Percentiles rank a stretch among this genome's conserved stretches.
Evolutionary conservation across 2,797 vertebrate species (phyloP).

Genomic region (Sylvilagus floridanus): DNA sequence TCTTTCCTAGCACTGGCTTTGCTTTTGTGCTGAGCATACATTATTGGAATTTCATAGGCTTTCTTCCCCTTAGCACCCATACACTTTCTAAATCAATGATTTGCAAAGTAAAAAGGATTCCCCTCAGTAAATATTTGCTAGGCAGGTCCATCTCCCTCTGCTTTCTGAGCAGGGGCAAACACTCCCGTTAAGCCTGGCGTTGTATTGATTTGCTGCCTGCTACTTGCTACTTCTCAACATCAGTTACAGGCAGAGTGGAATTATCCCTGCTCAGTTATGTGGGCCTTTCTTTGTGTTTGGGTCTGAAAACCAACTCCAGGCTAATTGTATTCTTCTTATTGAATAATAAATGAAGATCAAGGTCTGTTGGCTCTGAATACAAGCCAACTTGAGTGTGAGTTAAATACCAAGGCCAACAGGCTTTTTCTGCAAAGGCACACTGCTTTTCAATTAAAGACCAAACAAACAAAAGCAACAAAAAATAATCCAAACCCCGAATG

Average conservation of each 20-base stretch:
- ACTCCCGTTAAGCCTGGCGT: slow-evolving; percentile 65
- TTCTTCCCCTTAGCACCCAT: slow-evolving; percentile 72
- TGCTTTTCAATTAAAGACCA: slow-evolving; percentile 60
- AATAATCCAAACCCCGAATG: background rate
- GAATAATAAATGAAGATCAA: slow-evolving; percentile 81
- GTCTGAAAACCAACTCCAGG: slow-evolving; percentile 77
- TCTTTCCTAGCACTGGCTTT: slow-evolving; percentile 62
- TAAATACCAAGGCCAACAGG: slow-evolving; percentile 71
- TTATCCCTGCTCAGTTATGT: slow-evolving; percentile 68
- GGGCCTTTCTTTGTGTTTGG: slow-evolving; percentile 72
- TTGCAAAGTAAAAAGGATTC: slow-evolving; percentile 70
- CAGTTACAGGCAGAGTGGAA: slow-evolving; percentile 64
- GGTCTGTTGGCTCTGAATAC: slow-evolving; percentile 71
- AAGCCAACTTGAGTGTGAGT: slow-evolving; percentile 73
- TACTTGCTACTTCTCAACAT: slow-evolving; percentile 65
- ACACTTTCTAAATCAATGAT: slow-evolving; percentile 80
- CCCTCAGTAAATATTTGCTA: slow-evolving; percentile 75
- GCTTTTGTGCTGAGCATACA: slow-evolving; percentile 70
- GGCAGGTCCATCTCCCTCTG: slow-evolving; percentile 14
- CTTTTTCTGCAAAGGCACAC: slow-evolving; percentile 45
- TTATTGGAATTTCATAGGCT: slow-evolving; percentile 73
- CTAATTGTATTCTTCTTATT: slow-evolving; percentile 78
- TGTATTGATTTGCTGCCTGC: slow-evolving; percentile 76
- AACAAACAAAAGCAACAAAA: slow-evolving; percentile 47
- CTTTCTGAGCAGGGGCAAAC: slow-evolving; percentile 69